Evolutionary conservation across 2,113 vertebrate genomes (phyloP), one percentile per base, ranked within the genome.

Genomic region (Orycteropus afer): DNA sequence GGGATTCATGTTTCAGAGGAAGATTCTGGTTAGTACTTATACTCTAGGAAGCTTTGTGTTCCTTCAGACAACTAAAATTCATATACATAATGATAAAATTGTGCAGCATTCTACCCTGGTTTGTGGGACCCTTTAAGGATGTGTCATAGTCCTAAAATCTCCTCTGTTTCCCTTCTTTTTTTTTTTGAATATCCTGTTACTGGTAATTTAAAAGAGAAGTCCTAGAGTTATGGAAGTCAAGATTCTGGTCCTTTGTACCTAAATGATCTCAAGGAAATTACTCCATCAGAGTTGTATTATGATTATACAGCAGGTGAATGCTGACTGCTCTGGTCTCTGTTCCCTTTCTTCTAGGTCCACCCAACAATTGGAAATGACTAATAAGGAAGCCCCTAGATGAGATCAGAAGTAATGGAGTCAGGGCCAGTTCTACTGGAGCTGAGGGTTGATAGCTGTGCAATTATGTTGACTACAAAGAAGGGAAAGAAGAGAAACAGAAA

Each of bases 401-500:
- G 89, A 92, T 95, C 90, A 87, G 82, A 86, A 96, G 74, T 45
- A 20, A 76, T 13, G 23, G 34, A 74, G 37, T 23, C 1, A 7
- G 29, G 55, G 7, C 78, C 69, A 74, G 40, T 90, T 71, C n/a
- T 53, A 6, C 5, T 20, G 71, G 92, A 82, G 32, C 73, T 9
- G 53, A 91, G 34, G 27, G 88, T 32, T 7, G 71, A 85, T 32
- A 53, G 49, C 67, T 80, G 32, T 85, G 76, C 1, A 20, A 23
- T 86, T 45, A 63, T 34, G 61, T 11, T 51, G 87, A 67, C 73
- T 95, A 93, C 49, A 89, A 88, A 95, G 81, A 32, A 77, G 17
- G 42, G n/a, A 90, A 89, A 91, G 49, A 73, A 59, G 57, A 96
- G 61, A 86, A 93, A 88, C 59, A 42, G 92, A 96, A 89, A 69